Percentiles rank a stretch among this genome's conserved stretches.
These are phyloP conservation scores for Myiagra hebetior DNA, from an alignment of 2,113 vertebrate species.

Conservation along the genomic window DNA sequence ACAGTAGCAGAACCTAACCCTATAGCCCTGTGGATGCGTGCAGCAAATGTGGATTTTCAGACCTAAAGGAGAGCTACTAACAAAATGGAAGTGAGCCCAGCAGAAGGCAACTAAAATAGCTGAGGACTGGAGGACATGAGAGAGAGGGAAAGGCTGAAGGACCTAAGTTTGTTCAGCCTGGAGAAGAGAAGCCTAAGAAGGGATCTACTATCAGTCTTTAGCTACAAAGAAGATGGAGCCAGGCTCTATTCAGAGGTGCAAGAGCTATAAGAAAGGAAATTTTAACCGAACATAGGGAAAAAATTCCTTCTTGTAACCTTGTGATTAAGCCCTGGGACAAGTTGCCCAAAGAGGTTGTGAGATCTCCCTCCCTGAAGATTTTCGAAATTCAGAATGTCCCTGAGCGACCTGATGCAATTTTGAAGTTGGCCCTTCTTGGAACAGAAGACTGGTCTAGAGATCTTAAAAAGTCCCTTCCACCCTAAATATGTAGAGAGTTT, in stretches of 20 bases:
- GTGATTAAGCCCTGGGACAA: neutral
- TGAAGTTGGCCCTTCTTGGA: neutral
- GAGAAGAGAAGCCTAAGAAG: neutral
- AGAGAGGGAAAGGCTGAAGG: neutral
- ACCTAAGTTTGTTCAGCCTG: neutral
- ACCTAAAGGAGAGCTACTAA: neutral
- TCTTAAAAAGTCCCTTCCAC: neutral
- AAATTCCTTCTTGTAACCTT: neutral
- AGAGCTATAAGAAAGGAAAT: neutral
- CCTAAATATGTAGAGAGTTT: neutral
- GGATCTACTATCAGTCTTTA: neutral
- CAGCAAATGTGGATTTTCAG: neutral
- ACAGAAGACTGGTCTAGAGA: neutral
- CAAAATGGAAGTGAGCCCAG: neutral
- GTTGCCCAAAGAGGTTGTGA: neutral
- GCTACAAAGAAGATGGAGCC: neutral
- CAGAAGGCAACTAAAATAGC: neutral
- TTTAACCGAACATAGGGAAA: neutral
- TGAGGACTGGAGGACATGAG: neutral
- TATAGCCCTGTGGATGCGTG: neutral
- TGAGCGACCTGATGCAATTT: neutral
- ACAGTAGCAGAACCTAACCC: neutral
- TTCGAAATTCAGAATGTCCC: neutral
- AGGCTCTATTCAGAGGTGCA: neutral
- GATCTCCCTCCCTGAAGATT: neutral